Conservation (phyloP, 2,113 vertebrate genomes). For the Toxotes jaculatrix region DNA sequence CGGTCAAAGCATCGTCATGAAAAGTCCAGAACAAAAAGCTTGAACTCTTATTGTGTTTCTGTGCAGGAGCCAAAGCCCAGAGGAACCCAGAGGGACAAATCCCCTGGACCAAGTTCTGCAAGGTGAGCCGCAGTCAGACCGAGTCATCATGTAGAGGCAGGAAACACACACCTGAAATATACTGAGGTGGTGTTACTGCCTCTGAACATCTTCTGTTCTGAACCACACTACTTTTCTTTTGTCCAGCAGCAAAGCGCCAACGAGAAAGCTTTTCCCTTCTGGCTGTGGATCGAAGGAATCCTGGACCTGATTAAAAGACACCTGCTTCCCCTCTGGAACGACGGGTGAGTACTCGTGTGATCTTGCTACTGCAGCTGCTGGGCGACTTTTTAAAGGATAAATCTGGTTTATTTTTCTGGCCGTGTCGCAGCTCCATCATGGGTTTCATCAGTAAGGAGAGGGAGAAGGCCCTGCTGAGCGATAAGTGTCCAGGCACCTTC, state of each 20-base stretch:
- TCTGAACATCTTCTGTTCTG: background rate
- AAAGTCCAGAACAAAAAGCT: too few species aligned
- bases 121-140: constrained; percentile 82
- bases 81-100: constrained; percentile 89
- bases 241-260: constrained; percentile 86
- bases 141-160: too few species aligned
- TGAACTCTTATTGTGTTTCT: constrained; percentile 17
- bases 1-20: too few species aligned
- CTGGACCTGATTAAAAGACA: constrained; percentile 97
- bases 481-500: constrained; percentile 91
- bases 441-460: constrained; percentile 97
- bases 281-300: constrained; percentile 98
- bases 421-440: constrained; percentile 89
- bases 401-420: background rate
- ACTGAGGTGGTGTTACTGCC: too few species aligned
- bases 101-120: constrained; percentile 96
- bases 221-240: background rate
- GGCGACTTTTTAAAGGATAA: too few species aligned
- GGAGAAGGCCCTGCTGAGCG: constrained; percentile 89
- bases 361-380: too few species aligned
- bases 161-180: too few species aligned
- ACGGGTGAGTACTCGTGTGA: constrained; percentile 84
- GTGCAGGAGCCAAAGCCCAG: constrained; percentile 85
- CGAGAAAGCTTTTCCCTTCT: constrained; percentile 89
- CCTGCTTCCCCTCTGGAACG: constrained; percentile 95